Evolutionary conservation across 1,140 invertebrate genomes (phyloP).

Genomic region (Steinernema feltiae): DNA sequence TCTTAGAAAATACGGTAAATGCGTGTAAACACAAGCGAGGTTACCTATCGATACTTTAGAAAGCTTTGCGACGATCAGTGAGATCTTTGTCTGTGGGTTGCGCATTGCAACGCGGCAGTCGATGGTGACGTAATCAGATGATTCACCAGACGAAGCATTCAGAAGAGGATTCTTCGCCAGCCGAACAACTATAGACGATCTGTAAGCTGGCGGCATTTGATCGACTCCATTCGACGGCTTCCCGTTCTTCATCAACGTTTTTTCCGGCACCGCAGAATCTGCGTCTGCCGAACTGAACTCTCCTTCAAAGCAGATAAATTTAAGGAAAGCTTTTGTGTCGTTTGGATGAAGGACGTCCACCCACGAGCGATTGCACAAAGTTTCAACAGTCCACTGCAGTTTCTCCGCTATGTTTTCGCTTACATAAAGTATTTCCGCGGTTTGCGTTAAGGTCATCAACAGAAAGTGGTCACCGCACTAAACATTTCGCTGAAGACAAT

Average conservation of each 20-base stretch:
- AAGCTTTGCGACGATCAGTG: background rate
- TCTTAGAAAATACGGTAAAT: no score
- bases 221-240: background rate
- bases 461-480: background rate
- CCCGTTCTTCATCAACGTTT: background rate
- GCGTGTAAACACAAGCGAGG: no score
- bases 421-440: background rate
- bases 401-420: background rate
- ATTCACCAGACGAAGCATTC: background rate
- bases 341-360: background rate
- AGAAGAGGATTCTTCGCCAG: background rate
- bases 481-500: no score
- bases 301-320: constrained; percentile 9
- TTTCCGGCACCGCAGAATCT: background rate
- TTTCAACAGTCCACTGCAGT: background rate
- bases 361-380: background rate
- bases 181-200: background rate
- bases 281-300: background rate
- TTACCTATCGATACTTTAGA: background rate
- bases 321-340: background rate
- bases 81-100: background rate
- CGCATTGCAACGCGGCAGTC: background rate
- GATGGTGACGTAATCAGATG: background rate
- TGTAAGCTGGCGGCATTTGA: background rate
- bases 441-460: background rate